Percentiles rank a stretch among this genome's conserved stretches.
Conservation (phyloP, 2,797 vertebrate species). For the Crax fasciolata region DNA sequence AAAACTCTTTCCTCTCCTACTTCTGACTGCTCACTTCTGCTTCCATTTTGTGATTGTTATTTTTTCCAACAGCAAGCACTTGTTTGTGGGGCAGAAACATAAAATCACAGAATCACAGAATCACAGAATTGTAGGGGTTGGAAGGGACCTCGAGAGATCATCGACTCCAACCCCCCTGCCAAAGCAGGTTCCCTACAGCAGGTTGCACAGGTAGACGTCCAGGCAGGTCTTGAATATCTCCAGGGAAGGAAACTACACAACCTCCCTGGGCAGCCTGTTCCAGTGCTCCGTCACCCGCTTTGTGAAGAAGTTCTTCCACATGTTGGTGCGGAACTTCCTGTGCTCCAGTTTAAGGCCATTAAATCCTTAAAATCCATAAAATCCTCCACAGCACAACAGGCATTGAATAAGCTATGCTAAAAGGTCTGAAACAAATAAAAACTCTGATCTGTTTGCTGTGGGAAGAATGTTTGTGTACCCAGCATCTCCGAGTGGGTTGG, state of each 20-base stretch:
- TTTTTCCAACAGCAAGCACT: not conserved
- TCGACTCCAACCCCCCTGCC: too few species aligned
- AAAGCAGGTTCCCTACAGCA: too few species aligned
- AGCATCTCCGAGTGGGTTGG: accelerated
- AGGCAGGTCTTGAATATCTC: too few species aligned
- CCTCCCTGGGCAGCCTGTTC: too few species aligned
- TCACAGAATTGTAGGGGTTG: too few species aligned
- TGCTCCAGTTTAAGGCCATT: too few species aligned
- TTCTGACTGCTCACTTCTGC: not conserved
- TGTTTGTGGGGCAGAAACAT: not conserved
- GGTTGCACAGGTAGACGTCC: too few species aligned
- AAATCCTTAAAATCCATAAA: not conserved
- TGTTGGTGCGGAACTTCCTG: too few species aligned
- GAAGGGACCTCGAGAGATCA: too few species aligned
- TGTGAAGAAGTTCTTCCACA: too few species aligned
- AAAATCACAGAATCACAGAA: not conserved
- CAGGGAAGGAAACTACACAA: too few species aligned
- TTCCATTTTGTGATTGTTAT: not conserved
- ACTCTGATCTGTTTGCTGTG: not conserved
- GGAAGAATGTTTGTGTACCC: not conserved
- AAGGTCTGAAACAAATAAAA: not conserved
- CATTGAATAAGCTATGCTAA: not conserved
- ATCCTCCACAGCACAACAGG: not conserved
- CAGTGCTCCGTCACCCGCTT: too few species aligned
- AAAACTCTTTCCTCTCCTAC: not conserved